Percentiles rank a stretch among this genome's conserved stretches.
phyloP scores from a whole-genome alignment of 2,888 invertebrate species.

The Drosophila buzzatii region DNA sequence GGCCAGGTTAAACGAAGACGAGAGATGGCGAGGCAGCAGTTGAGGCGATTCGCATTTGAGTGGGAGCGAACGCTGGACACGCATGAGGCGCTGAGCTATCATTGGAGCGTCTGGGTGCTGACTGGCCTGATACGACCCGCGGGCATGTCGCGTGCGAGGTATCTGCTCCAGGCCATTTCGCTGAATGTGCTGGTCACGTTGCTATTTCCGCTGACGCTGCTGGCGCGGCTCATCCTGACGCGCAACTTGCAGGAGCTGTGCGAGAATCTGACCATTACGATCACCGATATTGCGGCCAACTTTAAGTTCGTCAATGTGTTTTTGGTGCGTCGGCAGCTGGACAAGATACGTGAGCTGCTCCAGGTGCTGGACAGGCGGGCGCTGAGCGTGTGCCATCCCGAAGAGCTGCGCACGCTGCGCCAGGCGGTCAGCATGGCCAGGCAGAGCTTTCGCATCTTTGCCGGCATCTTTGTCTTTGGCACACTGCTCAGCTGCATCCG shows the following conservation, averaged over 20 bases:
- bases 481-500: constrained; percentile 70
- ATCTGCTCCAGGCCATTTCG: constrained; percentile 54
- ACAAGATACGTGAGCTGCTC: constrained; percentile 57
- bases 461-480: constrained; percentile 70
- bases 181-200: constrained; percentile 76
- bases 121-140: constrained; percentile 72
- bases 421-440: constrained; percentile 57
- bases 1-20: not conserved
- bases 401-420: constrained; percentile 61
- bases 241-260: constrained; percentile 71
- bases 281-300: constrained; percentile 80
- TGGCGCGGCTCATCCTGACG: constrained; percentile 71
- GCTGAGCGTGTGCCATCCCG: constrained; percentile 22
- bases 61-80: constrained; percentile 40
- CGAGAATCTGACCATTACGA: constrained; percentile 81
- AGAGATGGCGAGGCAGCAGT: not conserved
- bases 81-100: constrained; percentile 75
- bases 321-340: constrained; percentile 69
- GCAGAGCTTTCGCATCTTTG: constrained; percentile 69
- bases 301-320: constrained; percentile 81
- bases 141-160: constrained; percentile 18
- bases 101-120: constrained; percentile 81
- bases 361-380: constrained; percentile 46
- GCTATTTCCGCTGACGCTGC: constrained; percentile 79
- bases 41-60: not conserved